Percentiles rank a stretch among this genome's conserved stretches.
These are phyloP conservation scores for Drosophila dunni DNA, from an alignment of 1,140 invertebrate species.

Conservation along the genomic window DNA sequence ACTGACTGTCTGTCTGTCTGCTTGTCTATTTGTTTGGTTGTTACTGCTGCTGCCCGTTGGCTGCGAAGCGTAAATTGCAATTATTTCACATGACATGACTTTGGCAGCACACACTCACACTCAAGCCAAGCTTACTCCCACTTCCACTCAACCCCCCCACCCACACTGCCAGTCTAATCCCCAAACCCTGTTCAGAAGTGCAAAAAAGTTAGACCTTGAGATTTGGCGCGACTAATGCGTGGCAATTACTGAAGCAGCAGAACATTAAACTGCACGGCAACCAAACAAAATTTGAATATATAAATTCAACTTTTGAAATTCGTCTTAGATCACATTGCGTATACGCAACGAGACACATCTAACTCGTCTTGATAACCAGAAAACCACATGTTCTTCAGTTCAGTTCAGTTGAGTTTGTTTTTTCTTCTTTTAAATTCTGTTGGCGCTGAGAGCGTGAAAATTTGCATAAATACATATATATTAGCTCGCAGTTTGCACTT, in stretches of 20 bases:
- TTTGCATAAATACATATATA: slow-evolving; percentile 76
- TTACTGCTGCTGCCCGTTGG: slow-evolving; percentile 40
- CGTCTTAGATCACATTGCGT: slow-evolving; percentile 40
- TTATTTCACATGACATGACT: slow-evolving; percentile 78
- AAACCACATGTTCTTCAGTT: slow-evolving; percentile 55
- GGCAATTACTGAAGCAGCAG: slow-evolving; percentile 45
- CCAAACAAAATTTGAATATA: slow-evolving; percentile 18
- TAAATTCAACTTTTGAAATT: neutral
- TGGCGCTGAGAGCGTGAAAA: slow-evolving; percentile 39
- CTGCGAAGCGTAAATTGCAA: slow-evolving; percentile 74
- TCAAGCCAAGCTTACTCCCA: slow-evolving; percentile 43
- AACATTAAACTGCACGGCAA: slow-evolving; percentile 11
- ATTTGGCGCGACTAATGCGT: slow-evolving; percentile 57
- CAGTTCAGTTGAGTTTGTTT: too few relatives aligned
- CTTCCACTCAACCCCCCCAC: neutral
- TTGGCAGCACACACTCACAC: slow-evolving; percentile 45
- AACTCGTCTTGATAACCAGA: slow-evolving; percentile 17
- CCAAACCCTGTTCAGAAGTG: slow-evolving; percentile 14
- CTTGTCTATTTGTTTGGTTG: slow-evolving; percentile 23
- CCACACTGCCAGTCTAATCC: neutral
- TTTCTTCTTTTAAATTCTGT: slow-evolving; percentile 1
- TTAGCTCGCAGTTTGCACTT: slow-evolving; percentile 59
- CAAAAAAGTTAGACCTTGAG: slow-evolving; percentile 50
- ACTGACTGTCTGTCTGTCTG: slow-evolving; percentile 1
- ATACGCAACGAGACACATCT: slow-evolving; percentile 42